Percentiles rank a stretch among this genome's conserved stretches.
phyloP scores from a whole-genome alignment of 2,888 invertebrate genomes.

The Andrena bucephala region DNA sequence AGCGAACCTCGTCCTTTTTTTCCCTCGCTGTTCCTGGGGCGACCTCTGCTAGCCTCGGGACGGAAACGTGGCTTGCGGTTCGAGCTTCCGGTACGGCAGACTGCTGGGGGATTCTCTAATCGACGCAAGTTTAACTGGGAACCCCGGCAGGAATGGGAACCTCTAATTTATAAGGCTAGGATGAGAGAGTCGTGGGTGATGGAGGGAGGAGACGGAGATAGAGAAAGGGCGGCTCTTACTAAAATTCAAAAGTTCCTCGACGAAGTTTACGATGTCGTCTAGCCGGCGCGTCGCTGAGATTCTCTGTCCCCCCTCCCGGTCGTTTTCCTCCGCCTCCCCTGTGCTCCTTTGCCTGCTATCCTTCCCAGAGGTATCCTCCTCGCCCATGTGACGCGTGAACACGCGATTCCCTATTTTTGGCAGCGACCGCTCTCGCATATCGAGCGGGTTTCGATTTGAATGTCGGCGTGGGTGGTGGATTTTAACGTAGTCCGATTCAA shows the following conservation, averaged over 20 bases:
- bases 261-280: constrained; percentile 83
- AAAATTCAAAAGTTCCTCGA: constrained; percentile 82
- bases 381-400: constrained; percentile 21
- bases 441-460: too few relatives aligned
- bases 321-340: constrained; percentile 24
- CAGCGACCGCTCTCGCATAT: not conserved
- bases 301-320: constrained; percentile 58
- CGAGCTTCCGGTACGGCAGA: constrained; percentile 56
- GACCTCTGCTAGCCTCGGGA: constrained; percentile 62
- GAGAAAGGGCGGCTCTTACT: constrained; percentile 71
- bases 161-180: constrained; percentile 78
- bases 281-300: constrained; percentile 81
- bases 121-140: constrained; percentile 40
- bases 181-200: constrained; percentile 40
- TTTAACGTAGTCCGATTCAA: too few relatives aligned
- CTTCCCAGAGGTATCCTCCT: constrained; percentile 35
- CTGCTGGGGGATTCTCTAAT: constrained; percentile 37
- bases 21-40: constrained; percentile 59
- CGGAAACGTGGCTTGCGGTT: constrained; percentile 23
- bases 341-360: constrained; percentile 37
- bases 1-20: constrained; percentile 51
- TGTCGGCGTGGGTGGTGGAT: too few relatives aligned
- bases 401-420: constrained; percentile 35
- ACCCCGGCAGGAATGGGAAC: constrained; percentile 63
- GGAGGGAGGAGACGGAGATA: constrained; percentile 26